Evolutionary conservation across 1,140 invertebrate species (phyloP).

Genomic region (Brachionus asplanchnoidis): DNA sequence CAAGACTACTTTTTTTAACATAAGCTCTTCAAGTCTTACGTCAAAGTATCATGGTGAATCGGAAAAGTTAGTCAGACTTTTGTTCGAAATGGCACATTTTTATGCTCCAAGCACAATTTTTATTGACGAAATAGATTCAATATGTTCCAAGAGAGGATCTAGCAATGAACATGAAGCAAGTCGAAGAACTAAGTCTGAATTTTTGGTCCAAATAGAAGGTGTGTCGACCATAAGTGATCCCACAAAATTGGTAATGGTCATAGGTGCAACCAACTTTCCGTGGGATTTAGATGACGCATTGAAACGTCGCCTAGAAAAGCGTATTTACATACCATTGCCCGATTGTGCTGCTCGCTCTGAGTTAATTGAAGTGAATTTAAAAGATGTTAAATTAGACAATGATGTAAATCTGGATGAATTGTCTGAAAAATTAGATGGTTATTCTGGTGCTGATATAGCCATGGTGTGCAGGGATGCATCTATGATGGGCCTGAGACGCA

Average conservation of each 20-base stretch:
- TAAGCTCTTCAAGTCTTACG: constrained; percentile 90
- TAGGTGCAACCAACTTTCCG: constrained; percentile 98
- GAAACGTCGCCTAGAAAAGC: constrained; percentile 87
- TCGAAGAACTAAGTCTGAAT: constrained; percentile 90
- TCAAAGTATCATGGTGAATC: constrained; percentile 98
- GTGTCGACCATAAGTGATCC: constrained; percentile 48
- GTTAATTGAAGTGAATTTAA: constrained; percentile 80
- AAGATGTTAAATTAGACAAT: constrained; percentile 67
- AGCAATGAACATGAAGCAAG: constrained; percentile 98
- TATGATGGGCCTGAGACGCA: constrained; percentile 96
- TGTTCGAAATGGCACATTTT: constrained; percentile 98
- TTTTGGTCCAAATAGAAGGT: constrained; percentile 98
- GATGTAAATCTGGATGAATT: constrained; percentile 76
- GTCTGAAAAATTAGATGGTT: constrained; percentile 80
- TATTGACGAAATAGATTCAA: constrained; percentile 98
- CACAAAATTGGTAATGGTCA: constrained; percentile 86
- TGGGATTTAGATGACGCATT: constrained; percentile 99
- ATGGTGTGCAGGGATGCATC: constrained; percentile 97
- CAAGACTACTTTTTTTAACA: constrained; percentile 97
- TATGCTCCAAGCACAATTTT: constrained; percentile 99
- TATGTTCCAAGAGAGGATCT: constrained; percentile 88
- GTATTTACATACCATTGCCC: constrained; percentile 98
- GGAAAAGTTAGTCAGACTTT: constrained; percentile 89
- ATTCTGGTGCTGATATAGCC: constrained; percentile 97
- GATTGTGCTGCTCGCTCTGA: constrained; percentile 86